Conservation (phyloP, 2,797 vertebrate genomes). For the Sphenopsis melanotis region DNA sequence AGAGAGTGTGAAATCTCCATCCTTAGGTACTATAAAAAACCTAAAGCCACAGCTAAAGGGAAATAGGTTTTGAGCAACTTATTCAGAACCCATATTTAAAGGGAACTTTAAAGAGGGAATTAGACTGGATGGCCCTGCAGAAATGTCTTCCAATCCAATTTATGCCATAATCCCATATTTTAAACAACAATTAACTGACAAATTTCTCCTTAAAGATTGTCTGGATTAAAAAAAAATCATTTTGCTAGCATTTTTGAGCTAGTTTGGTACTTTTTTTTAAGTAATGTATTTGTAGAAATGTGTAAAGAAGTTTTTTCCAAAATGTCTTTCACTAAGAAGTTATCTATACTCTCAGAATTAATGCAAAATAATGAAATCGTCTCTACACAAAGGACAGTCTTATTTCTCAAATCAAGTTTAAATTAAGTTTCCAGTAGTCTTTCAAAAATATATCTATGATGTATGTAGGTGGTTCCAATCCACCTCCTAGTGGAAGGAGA, state of each 20-base stretch:
- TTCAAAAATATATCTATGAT: background rate
- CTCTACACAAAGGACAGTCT: background rate
- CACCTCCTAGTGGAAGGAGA: background rate
- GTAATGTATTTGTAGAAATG: background rate
- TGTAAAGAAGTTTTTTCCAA: background rate
- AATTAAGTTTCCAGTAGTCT: background rate
- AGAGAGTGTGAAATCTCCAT: background rate
- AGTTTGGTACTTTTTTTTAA: background rate
- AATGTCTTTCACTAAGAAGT: background rate
- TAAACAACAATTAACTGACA: background rate
- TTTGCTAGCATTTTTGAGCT: background rate
- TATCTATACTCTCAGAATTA: background rate
- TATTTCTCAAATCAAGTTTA: background rate
- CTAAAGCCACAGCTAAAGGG: background rate
- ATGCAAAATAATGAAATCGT: background rate
- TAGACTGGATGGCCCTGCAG: background rate
- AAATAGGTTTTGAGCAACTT: background rate
- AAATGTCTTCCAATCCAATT: background rate
- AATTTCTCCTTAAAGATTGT: background rate
- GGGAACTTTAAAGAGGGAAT: background rate
- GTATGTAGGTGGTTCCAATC: background rate
- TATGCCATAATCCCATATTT: background rate
- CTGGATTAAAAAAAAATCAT: background rate
- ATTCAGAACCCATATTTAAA: background rate
- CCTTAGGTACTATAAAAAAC: background rate